Evolutionary conservation across 2,797 vertebrate genomes (phyloP).

Genomic region (Setipinna tenuifilis): DNA sequence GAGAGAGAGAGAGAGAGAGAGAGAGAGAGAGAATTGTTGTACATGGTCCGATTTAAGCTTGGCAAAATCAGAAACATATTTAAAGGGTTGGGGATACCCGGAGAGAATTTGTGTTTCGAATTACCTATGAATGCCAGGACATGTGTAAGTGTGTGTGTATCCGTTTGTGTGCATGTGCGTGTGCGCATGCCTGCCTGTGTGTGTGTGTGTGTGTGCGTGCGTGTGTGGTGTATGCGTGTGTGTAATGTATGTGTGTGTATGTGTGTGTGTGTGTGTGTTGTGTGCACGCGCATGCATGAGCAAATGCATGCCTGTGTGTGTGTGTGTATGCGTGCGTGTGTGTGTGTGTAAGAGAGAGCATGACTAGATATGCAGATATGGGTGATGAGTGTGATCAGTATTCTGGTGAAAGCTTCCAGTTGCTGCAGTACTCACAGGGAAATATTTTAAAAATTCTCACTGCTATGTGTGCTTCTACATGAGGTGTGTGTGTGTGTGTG

Average conservation of each 20-base stretch:
- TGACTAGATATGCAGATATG: conserved; percentile 45
- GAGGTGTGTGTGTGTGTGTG: not conserved
- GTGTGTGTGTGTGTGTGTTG: conserved; percentile 31
- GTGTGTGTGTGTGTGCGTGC: conserved; percentile 34
- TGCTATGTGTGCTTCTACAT: not conserved
- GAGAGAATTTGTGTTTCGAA: not conserved
- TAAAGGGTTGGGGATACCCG: not conserved
- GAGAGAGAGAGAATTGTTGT: not conserved
- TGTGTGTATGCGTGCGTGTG: conserved; percentile 21
- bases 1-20: too few relatives aligned
- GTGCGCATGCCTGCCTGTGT: conserved; percentile 27
- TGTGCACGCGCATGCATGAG: conserved; percentile 37
- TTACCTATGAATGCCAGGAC: not conserved
- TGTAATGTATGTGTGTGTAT: conserved; percentile 11
- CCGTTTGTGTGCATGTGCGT: conserved; percentile 33
- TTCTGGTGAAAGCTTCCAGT: not conserved
- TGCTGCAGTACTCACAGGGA: conserved; percentile 3
- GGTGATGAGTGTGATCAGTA: conserved; percentile 40
- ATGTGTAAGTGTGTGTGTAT: conserved; percentile 18
- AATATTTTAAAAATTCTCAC: not conserved
- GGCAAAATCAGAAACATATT: not conserved
- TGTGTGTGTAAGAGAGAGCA: conserved; percentile 38
- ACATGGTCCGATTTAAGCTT: not conserved
- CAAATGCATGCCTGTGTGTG: conserved; percentile 23
- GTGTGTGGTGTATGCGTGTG: conserved; percentile 27